These are phyloP conservation scores for Drosophila cardini DNA, from an alignment of 1,140 invertebrate species.

Conservation along the genomic window DNA sequence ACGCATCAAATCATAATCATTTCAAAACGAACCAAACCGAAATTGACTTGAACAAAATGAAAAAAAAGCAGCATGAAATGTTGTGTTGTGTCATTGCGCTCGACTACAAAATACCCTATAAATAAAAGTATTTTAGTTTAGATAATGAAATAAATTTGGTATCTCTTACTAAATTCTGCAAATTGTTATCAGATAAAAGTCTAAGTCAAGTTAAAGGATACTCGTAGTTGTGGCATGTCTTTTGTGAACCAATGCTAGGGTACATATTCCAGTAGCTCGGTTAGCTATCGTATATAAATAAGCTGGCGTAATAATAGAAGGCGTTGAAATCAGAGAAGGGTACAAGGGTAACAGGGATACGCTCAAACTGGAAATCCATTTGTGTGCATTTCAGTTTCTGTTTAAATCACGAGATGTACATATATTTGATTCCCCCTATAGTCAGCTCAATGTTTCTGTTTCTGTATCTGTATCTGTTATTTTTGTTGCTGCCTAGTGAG, in stretches of 20 bases:
- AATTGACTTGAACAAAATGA: constrained; percentile 65
- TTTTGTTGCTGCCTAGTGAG: constrained; percentile 25
- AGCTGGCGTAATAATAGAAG: constrained; percentile 71
- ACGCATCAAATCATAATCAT: constrained; percentile 65
- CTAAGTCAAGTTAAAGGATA: neutral
- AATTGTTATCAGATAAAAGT: neutral
- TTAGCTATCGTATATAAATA: constrained; percentile 55
- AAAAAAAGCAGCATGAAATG: neutral
- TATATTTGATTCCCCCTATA: constrained; percentile 10
- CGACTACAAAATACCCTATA: constrained; percentile 5
- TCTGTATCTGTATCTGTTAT: neutral
- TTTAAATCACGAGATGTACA: constrained; percentile 71
- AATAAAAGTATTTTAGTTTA: neutral
- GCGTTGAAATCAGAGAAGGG: neutral
- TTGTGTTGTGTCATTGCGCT: neutral
- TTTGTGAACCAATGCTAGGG: neutral
- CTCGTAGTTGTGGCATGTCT: neutral
- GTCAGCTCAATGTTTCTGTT: constrained; percentile 7
- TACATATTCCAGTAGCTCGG: neutral
- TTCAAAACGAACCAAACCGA: constrained; percentile 54
- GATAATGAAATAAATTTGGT: neutral
- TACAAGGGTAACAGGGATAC: neutral
- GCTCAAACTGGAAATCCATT: constrained; percentile 76
- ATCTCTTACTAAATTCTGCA: neutral
- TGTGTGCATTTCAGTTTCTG: constrained; percentile 81